Evolutionary conservation across 2,797 vertebrate species (phyloP).

Genomic region (Morelia viridis): DNA sequence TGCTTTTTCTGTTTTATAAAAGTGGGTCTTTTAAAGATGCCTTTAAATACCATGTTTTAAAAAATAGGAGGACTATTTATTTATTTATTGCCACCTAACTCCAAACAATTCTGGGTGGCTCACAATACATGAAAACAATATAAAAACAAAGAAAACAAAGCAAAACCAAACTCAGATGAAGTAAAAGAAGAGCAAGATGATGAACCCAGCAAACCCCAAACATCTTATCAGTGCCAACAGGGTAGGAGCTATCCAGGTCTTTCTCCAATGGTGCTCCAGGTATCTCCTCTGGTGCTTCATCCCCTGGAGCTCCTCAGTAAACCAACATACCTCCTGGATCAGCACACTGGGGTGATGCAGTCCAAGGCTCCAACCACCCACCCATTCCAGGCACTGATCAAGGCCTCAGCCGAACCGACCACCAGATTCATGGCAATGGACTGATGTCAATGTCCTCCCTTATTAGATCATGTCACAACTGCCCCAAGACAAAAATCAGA

Average conservation of each 20-base stretch:
- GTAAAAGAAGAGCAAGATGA: not conserved
- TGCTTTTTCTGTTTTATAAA: not conserved
- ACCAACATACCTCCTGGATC: not conserved
- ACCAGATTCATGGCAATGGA: not conserved
- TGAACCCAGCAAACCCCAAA: not conserved
- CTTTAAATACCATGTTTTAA: not conserved
- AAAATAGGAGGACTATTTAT: not conserved
- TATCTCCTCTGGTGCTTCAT: not conserved
- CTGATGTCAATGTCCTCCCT: not conserved
- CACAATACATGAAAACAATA: not conserved
- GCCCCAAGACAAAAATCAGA: not conserved
- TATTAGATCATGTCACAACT: not conserved
- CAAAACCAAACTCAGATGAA: not conserved
- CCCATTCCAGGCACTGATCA: not conserved
- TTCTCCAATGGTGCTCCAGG: not conserved
- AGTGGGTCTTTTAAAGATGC: not conserved
- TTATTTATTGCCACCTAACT: not conserved
- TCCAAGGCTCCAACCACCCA: not conserved
- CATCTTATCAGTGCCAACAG: not conserved
- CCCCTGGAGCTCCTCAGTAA: not conserved
- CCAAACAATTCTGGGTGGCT: not conserved
- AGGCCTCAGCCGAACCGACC: not conserved
- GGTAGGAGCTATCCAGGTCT: not conserved
- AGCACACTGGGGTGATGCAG: not conserved
- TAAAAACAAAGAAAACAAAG: not conserved